Evolutionary conservation across 2,113 vertebrate genomes (phyloP).

Genomic region (Junco hyemalis): DNA sequence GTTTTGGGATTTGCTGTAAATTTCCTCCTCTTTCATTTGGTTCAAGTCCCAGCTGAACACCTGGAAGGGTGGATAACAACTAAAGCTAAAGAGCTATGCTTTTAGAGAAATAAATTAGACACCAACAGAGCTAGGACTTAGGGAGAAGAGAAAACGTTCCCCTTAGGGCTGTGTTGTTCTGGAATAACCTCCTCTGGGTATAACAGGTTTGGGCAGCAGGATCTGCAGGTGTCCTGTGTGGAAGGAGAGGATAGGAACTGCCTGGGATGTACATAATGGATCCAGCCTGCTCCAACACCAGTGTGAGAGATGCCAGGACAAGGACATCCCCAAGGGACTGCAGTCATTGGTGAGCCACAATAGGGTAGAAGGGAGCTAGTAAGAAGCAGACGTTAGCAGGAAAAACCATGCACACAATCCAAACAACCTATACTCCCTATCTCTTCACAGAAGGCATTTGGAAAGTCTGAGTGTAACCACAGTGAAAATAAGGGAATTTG

Average conservation of each 20-base stretch:
- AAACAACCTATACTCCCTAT: accelerated
- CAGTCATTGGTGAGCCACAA: background rate
- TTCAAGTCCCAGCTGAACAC: background rate
- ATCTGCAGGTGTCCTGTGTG: background rate
- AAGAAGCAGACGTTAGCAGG: background rate
- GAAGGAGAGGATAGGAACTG: background rate
- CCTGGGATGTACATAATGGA: background rate
- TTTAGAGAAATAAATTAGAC: background rate
- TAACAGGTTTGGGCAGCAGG: background rate
- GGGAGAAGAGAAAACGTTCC: background rate
- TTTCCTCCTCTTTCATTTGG: background rate
- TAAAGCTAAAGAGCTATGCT: background rate
- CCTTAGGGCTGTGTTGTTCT: background rate
- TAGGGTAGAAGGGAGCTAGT: background rate
- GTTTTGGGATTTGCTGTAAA: background rate
- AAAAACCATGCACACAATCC: background rate
- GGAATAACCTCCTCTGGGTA: background rate
- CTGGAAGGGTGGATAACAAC: background rate
- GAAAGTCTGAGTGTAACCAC: background rate
- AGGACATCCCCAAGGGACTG: background rate
- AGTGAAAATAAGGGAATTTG: background rate
- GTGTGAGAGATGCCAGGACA: background rate
- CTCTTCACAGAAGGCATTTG: background rate
- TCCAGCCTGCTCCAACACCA: accelerated
- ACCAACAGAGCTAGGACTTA: background rate